phyloP scores from a whole-genome alignment of 2,797 vertebrate genomes.

The Anisognathus igniventris region DNA sequence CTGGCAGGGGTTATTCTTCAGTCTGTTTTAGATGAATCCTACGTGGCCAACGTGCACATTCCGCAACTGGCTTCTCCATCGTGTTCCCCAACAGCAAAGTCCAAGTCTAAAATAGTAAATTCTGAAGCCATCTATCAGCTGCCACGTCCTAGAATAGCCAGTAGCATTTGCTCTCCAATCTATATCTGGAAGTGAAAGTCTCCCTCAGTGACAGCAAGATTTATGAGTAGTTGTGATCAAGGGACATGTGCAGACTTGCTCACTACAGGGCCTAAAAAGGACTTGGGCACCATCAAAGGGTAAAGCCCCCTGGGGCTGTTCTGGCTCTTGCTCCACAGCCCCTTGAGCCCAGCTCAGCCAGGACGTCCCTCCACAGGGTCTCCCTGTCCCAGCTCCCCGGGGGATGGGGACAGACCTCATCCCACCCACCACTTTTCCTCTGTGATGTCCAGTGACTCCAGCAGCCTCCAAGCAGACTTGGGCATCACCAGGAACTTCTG shows the following conservation, averaged over 20 bases:
- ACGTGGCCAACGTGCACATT: not conserved
- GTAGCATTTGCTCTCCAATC: slow-evolving; percentile 37
- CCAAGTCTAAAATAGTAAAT: slow-evolving; percentile 33
- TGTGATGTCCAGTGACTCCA: accelerated
- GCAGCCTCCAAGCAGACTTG: not conserved
- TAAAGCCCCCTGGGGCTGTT: not conserved
- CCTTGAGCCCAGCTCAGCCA: not conserved
- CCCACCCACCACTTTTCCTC: not conserved
- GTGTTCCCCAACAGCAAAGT: not conserved
- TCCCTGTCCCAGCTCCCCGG: not conserved
- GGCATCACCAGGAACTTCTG: not conserved
- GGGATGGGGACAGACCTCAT: not conserved
- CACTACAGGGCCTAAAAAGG: slow-evolving; percentile 10
- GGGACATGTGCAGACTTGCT: not conserved
- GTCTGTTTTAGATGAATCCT: not conserved
- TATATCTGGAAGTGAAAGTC: slow-evolving; percentile 56
- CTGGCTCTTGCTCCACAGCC: not conserved
- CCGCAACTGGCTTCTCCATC: not conserved
- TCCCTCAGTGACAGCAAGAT: not conserved
- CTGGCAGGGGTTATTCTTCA: not conserved
- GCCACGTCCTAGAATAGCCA: slow-evolving; percentile 20
- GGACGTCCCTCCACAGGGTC: not conserved
- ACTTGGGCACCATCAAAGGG: not conserved
- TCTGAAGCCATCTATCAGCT: slow-evolving; percentile 20
- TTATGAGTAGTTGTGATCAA: slow-evolving; percentile 3